phyloP scores from a whole-genome alignment of 2,113 vertebrate species.

The Aleadryas rufinucha region DNA sequence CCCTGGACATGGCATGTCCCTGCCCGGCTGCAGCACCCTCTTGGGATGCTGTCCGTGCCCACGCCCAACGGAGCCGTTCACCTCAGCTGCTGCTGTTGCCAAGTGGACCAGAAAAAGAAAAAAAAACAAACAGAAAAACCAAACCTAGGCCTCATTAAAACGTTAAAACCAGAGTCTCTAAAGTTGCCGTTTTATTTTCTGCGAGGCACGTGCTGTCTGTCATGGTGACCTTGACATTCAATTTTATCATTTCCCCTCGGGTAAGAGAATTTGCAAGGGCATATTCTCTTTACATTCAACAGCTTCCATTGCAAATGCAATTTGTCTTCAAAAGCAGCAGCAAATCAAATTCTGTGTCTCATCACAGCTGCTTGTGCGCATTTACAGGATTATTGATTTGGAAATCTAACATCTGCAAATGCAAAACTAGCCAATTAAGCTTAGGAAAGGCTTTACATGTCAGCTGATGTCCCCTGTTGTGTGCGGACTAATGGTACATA shows the following conservation, averaged over 20 bases:
- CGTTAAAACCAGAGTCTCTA: not conserved
- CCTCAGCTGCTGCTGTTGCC: not conserved
- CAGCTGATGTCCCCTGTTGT: not conserved
- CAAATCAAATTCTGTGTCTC: conserved; percentile 39
- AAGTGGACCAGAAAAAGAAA: not conserved
- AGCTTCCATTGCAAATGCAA: conserved; percentile 32
- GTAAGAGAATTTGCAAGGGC: conserved; percentile 23
- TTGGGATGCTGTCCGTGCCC: not conserved
- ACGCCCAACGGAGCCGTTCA: fast-evolving
- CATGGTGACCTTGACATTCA: conserved; percentile 42
- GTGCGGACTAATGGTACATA: not conserved
- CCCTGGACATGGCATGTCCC: not conserved
- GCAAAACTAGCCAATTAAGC: not conserved
- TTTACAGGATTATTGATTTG: conserved; percentile 26
- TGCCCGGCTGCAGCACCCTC: not conserved
- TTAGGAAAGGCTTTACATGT: conserved; percentile 11
- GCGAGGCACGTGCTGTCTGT: not conserved
- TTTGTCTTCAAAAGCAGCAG: conserved; percentile 32
- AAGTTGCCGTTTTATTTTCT: not conserved
- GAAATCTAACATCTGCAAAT: conserved; percentile 46
- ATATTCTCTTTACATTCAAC: conserved; percentile 5
- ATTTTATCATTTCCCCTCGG: conserved; percentile 35
- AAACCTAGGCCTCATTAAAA: not conserved
- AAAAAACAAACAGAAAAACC: not conserved
- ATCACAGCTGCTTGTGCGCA: not conserved